phyloP scores from a whole-genome alignment of 2,888 invertebrate species.

The Synanthedon vespiformis region DNA sequence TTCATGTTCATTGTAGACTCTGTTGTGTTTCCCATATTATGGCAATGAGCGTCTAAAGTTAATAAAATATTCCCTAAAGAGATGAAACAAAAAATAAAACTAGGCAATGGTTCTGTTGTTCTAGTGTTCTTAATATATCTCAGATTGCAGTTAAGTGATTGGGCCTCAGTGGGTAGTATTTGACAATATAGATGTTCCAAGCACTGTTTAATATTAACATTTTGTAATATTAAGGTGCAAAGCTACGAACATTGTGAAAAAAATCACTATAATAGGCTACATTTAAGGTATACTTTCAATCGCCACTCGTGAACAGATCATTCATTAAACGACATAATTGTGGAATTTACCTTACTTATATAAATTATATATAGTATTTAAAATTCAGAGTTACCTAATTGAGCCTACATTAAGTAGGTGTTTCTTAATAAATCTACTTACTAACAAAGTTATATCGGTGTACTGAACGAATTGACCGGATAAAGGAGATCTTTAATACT shows the following conservation, averaged over 20 bases:
- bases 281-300: conserved; percentile 14
- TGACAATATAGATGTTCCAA: conserved; percentile 62
- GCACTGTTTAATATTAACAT: conserved; percentile 39
- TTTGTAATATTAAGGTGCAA: conserved; percentile 44
- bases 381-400: neutral
- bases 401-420: neutral
- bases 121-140: conserved; percentile 16
- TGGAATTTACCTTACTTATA: neutral
- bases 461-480: too few species aligned
- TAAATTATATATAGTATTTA: too few species aligned
- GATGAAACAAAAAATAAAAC: neutral
- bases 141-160: conserved; percentile 24
- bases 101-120: too few species aligned
- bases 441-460: too few species aligned
- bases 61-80: too few species aligned
- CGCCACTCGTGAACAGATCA: conserved; percentile 1
- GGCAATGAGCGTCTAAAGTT: too few species aligned
- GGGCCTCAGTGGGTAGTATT: conserved; percentile 55
- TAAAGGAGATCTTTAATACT: too few species aligned
- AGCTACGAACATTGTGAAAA: conserved; percentile 36
- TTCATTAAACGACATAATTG: neutral
- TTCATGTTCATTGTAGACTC: too few species aligned
- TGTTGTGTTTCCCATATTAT: too few species aligned
- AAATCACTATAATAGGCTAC: conserved; percentile 30
- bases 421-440: neutral